Percentiles rank a stretch among this genome's conserved stretches.
phyloP scores from a whole-genome alignment of 2,113 vertebrate genomes.

The Tonatia bakeri region DNA sequence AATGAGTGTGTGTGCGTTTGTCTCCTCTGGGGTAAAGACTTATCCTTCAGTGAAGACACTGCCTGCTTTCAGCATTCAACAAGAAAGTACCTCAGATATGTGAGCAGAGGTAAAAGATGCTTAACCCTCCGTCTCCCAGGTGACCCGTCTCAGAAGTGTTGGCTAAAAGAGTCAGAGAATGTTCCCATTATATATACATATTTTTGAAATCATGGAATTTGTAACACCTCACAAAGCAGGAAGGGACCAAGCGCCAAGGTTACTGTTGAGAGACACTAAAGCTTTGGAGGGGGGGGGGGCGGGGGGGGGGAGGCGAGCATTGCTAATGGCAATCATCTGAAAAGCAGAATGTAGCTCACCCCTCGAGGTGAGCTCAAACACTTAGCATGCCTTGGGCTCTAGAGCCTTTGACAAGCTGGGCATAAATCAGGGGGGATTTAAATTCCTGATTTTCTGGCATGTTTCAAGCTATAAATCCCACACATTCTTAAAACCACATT shows the following conservation, averaged over 20 bases:
- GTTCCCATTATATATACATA: neutral
- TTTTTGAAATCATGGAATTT: constrained; percentile 5
- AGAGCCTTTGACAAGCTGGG: constrained; percentile 2
- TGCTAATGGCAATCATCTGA: constrained; percentile 8
- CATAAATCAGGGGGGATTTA: constrained; percentile 42
- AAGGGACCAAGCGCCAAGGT: constrained; percentile 30
- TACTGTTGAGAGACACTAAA: neutral
- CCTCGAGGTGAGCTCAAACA: neutral
- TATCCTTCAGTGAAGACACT: neutral
- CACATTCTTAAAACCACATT: constrained; percentile 26
- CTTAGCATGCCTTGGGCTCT: neutral
- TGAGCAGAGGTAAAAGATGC: neutral
- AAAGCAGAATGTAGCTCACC: neutral
- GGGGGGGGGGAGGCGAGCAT: neutral
- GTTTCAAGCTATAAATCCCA: constrained; percentile 24
- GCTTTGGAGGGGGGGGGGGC: neutral
- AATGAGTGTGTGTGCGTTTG: neutral
- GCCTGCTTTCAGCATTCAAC: neutral
- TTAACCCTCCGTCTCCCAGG: constrained; percentile 15
- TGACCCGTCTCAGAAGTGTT: constrained; percentile 8
- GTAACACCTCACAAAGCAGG: constrained; percentile 45
- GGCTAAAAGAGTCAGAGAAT: neutral
- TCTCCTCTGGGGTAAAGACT: constrained; percentile 34
- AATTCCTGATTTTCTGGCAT: constrained; percentile 55
- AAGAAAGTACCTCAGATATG: neutral